A percentile compares a stretch with the other conserved stretches of the same genome.
Conservation (phyloP, 64 coral and sea anemone genomes). For the Stichodactyla helianthus region DNA sequence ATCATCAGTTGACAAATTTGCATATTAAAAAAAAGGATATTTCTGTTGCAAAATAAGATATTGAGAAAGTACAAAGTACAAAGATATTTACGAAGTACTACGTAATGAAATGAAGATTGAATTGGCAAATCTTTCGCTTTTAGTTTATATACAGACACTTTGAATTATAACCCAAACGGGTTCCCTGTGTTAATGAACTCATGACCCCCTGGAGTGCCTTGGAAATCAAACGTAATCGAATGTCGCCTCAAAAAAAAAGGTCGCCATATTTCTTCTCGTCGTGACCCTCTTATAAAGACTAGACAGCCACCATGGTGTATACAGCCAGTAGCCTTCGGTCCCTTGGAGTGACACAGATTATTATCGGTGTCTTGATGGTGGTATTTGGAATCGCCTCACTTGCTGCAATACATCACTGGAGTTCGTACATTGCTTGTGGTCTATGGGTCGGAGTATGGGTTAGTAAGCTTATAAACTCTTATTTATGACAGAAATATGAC, state of each 20-base stretch:
- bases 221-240: background rate
- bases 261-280: background rate
- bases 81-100: too few relatives aligned
- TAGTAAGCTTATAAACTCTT: background rate
- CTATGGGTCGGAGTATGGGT: constrained; percentile 18
- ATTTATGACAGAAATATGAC: too few relatives aligned
- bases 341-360: background rate
- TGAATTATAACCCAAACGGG: background rate
- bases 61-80: too few relatives aligned
- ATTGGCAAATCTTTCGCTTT: too few relatives aligned
- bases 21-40: too few relatives aligned
- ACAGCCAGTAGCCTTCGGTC: background rate
- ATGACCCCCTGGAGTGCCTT: background rate
- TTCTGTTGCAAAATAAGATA: too few relatives aligned
- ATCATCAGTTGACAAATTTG: too few relatives aligned
- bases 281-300: background rate
- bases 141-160: too few relatives aligned
- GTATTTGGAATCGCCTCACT: background rate
- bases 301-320: background rate
- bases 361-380: background rate
- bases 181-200: background rate
- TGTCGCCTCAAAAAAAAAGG: background rate
- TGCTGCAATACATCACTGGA: background rate
- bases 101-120: too few relatives aligned
- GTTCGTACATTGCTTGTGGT: background rate